Conservation (phyloP, 2,797 vertebrate genomes). For the Phylloscopus collybita region DNA sequence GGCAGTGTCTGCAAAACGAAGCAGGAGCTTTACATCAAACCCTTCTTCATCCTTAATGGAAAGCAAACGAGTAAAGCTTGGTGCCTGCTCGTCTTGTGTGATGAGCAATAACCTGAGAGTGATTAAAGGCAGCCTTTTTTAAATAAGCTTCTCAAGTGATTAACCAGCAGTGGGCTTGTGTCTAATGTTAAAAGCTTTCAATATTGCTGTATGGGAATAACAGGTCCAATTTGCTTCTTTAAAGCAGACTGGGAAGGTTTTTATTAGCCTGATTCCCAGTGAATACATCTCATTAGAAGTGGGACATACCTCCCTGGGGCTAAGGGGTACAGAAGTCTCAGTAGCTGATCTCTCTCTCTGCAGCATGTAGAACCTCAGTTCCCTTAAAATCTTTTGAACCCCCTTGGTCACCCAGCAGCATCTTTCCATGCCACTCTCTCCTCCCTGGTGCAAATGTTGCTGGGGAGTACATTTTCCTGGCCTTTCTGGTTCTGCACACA, state of each 20-base stretch:
- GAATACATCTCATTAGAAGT: not conserved
- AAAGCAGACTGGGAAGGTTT: not conserved
- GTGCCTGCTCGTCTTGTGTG: not conserved
- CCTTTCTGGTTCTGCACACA: not conserved
- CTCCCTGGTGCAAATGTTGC: not conserved
- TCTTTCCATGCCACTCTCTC: not conserved
- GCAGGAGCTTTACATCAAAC: conserved; percentile 30
- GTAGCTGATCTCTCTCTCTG: not conserved
- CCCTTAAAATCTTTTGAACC: not conserved
- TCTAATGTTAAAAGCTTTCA: conserved; percentile 23
- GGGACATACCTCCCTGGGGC: not conserved
- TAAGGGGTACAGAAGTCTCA: not conserved
- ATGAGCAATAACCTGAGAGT: conserved; percentile 12
- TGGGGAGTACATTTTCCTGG: not conserved
- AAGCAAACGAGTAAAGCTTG: not conserved
- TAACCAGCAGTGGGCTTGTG: not conserved
- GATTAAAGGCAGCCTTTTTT: not conserved
- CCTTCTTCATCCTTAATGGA: conserved; percentile 24
- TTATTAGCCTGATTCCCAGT: not conserved
- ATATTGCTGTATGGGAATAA: not conserved
- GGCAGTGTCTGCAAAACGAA: conserved; percentile 23
- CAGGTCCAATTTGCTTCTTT: not conserved
- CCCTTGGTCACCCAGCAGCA: not conserved
- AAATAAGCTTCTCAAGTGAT: not conserved
- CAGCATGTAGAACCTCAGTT: not conserved